phyloP scores from a whole-genome alignment of 2,888 invertebrate species.

The Xestia rhomboidea region DNA sequence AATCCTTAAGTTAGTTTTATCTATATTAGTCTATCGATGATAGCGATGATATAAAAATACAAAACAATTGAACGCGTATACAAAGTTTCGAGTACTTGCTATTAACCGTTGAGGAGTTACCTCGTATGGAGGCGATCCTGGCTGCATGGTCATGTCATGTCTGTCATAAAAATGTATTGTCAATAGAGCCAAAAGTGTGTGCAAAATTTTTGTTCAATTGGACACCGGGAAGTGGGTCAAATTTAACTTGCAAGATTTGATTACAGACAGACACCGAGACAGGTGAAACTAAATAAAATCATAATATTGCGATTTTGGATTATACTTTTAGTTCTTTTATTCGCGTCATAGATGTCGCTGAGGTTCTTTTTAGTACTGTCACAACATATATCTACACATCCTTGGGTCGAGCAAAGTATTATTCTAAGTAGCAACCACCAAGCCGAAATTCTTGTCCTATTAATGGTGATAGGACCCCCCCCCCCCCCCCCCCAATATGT shows the following conservation, averaged over 20 bases:
- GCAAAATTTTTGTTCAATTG: too few species aligned
- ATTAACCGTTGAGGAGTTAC: background rate
- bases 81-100: background rate
- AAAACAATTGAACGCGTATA: background rate
- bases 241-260: too few species aligned
- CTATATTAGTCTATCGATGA: background rate
- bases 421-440: background rate
- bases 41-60: background rate
- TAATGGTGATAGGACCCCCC: background rate
- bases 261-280: too few species aligned
- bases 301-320: too few species aligned
- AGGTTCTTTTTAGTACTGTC: background rate
- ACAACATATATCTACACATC: too few species aligned
- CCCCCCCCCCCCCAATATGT: too few species aligned
- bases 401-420: background rate
- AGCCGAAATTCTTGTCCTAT: background rate
- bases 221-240: too few species aligned
- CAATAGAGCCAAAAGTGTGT: too few species aligned
- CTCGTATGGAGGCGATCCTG: background rate
- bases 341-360: background rate
- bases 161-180: too few species aligned
- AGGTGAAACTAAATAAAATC: too few species aligned
- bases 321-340: too few species aligned
- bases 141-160: too few species aligned
- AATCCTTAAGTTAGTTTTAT: background rate